Conservation (phyloP, 2,888 invertebrate species). For the Leptinotarsa haldemani region DNA sequence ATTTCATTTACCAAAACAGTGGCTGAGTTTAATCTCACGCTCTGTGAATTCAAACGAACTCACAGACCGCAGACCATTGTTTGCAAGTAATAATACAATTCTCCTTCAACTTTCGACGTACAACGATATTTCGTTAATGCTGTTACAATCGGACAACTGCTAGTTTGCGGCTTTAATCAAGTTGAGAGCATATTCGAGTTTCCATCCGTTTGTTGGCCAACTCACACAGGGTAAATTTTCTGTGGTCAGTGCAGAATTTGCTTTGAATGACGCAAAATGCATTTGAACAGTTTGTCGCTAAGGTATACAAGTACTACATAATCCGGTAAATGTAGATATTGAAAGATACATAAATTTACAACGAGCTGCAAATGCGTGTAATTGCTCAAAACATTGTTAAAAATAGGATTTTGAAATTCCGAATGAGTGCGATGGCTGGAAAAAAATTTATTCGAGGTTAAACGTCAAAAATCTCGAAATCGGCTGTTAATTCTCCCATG, state of each 20-base stretch:
- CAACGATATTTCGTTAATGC: conserved; percentile 41
- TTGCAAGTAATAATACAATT: conserved; percentile 56
- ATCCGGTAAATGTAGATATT: no score
- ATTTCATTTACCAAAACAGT: conserved; percentile 50
- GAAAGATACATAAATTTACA: no score
- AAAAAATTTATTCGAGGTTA: no score
- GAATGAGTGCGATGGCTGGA: no score
- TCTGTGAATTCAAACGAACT: conserved; percentile 55
- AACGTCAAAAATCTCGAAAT: no score
- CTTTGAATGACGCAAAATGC: background rate
- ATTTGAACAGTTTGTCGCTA: conserved; percentile 3
- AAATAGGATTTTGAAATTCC: no score
- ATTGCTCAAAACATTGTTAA: no score
- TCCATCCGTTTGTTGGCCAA: conserved; percentile 16
- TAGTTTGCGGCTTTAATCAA: conserved; percentile 40
- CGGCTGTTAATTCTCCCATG: no score
- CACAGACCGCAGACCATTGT: conserved; percentile 55
- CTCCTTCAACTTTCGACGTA: conserved; percentile 45
- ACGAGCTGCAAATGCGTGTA: no score
- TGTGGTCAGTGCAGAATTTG: conserved; percentile 3
- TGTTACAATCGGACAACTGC: conserved; percentile 40
- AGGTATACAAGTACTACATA: background rate
- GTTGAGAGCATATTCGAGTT: conserved; percentile 36
- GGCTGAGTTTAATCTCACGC: conserved; percentile 57
- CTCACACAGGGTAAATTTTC: conserved; percentile 7